phyloP scores from a whole-genome alignment of 1,140 invertebrate genomes.

The Papilio dardanus region DNA sequence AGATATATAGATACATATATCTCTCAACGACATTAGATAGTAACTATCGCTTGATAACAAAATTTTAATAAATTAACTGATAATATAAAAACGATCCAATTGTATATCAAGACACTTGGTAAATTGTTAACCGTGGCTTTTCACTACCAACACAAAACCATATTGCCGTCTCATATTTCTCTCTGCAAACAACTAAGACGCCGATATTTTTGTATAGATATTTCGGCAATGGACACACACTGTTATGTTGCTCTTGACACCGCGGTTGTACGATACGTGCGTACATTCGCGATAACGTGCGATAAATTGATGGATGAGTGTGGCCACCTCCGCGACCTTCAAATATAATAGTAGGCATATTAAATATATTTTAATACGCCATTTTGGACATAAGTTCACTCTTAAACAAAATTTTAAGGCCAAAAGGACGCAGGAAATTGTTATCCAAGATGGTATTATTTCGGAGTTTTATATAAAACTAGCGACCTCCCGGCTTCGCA shows the following conservation, averaged over 20 bases:
- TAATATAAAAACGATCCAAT: conserved; percentile 12
- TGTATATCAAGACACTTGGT: conserved; percentile 10
- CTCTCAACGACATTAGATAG: conserved; percentile 14
- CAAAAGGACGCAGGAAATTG: too few species aligned
- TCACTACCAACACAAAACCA: neutral
- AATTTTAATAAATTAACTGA: conserved; percentile 5
- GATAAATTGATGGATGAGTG: conserved; percentile 36
- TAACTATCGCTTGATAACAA: neutral
- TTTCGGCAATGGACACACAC: neutral
- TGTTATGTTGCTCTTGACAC: conserved; percentile 18
- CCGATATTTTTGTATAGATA: neutral
- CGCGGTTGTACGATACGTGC: neutral
- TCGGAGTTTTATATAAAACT: too few species aligned
- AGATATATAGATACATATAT: neutral
- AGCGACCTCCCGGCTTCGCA: too few species aligned
- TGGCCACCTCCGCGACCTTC: conserved; percentile 46
- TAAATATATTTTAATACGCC: neutral
- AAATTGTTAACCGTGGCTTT: neutral
- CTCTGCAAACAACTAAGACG: neutral
- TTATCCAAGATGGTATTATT: too few species aligned
- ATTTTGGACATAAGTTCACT: too few species aligned
- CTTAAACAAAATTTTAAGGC: too few species aligned
- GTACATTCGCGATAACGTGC: conserved; percentile 29
- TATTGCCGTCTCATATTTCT: neutral
- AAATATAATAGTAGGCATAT: conserved; percentile 33